Evolutionary conservation across 2,888 invertebrate species (phyloP), one percentile per base, ranked within the genome.

Genomic region (Lottia gigantea): DNA sequence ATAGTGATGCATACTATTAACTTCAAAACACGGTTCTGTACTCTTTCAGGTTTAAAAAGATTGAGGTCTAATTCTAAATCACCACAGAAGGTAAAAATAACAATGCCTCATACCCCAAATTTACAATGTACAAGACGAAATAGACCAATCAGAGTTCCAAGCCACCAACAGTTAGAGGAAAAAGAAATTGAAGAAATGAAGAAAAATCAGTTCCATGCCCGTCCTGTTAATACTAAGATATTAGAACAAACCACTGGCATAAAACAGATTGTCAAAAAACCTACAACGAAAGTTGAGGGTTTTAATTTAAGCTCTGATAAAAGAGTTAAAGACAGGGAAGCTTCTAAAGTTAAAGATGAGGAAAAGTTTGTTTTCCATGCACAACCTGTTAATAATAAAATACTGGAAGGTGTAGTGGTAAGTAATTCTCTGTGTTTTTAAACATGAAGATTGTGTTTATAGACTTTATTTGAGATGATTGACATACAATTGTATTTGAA

Each of bases 341-440:
- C 74, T n/a, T 73, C 76, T 3, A 76, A 71, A n/a, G 70, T 75
- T 16, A 72, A n/a, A 71, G 81, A 83, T 23, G 92, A 91, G 78
- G 92, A 92, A 77, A 90, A 91, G 0, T 89, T 91, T 1, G 91
- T 91, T 76, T 94, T 94, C 81, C 93, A 93, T 85, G 94, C 94
- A 0, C 92, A 92, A 67, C 94, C 94, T 0, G 86, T 92, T 11
- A 94, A 94, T 61, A 83, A 75, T 63, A 82, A 79, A 47, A 86
- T 87, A 14, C 73, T 86, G 0, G 81, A 84, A 55, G 82, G 81
- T 40, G 74, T 83, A 23, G 81, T 83, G 79, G 87, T 87, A 71
- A 73, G 79, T 71, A n/a, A 26, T 14, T 55, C 19, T 14, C 14
- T 40, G 40, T 40, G 40, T 6, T 31, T 2, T 31, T n/a, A n/a